Conservation (phyloP, 2,797 vertebrate species). For the Betta splendens region DNA sequence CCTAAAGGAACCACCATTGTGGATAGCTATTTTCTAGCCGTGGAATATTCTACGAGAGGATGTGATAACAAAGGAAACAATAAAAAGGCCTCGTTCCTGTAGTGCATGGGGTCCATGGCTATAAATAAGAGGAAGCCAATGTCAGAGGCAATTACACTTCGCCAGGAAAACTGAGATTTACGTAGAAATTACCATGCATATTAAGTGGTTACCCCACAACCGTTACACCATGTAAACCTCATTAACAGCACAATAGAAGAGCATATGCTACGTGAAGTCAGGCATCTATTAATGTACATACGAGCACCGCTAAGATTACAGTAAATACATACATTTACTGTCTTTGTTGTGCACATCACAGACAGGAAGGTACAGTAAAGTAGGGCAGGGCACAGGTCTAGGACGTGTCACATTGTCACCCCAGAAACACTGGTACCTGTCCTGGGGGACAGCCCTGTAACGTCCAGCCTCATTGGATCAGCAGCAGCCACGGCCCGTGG, state of each 20-base stretch:
- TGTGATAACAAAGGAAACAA: slow-evolving; percentile 81
- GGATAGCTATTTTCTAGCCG: slow-evolving; percentile 65
- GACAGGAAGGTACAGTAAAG: slow-evolving; percentile 48
- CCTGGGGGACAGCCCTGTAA: slow-evolving; percentile 68
- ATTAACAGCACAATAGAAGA: slow-evolving; percentile 3
- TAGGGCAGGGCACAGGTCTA: slow-evolving; percentile 58
- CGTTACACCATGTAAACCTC: not conserved
- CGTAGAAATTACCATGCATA: slow-evolving; percentile 7
- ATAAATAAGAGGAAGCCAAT: slow-evolving; percentile 64
- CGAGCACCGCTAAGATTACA: not conserved
- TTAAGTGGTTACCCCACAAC: slow-evolving; percentile 14
- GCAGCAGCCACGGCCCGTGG: slow-evolving; percentile 64
- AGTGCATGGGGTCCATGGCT: slow-evolving; percentile 70
- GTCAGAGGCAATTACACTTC: slow-evolving; percentile 40
- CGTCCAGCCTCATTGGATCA: slow-evolving; percentile 82
- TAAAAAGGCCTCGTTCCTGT: slow-evolving; percentile 76
- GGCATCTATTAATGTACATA: not conserved
- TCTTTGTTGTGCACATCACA: slow-evolving; percentile 42
- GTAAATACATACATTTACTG: slow-evolving; percentile 4
- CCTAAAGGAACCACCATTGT: slow-evolving; percentile 74
- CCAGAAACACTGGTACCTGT: slow-evolving; percentile 57
- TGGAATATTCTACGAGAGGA: slow-evolving; percentile 76
- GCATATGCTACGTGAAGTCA: not conserved
- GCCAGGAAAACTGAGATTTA: slow-evolving; percentile 33
- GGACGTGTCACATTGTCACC: slow-evolving; percentile 63